A percentile compares a stretch with the other conserved stretches of the same genome.
These are phyloP conservation scores for Galendromus occidentalis DNA, from an alignment of 1,140 invertebrate species.

Conservation along the genomic window DNA sequence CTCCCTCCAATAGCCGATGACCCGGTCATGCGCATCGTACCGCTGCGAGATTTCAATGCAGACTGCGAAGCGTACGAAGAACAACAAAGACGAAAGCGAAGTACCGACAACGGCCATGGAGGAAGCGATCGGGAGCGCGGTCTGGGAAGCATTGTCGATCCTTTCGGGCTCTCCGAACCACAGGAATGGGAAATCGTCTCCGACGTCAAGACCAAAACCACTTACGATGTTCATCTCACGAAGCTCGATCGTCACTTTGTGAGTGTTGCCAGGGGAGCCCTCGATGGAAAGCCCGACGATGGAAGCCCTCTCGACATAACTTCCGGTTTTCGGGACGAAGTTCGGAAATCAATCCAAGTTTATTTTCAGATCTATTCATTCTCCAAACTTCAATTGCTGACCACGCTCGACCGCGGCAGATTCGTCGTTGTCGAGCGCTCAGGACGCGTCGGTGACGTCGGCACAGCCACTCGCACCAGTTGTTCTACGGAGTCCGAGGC, in stretches of 20 bases:
- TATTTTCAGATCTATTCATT: not conserved
- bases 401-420: not conserved
- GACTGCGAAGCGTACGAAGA: conserved; percentile 23
- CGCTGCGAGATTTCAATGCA: conserved; percentile 19
- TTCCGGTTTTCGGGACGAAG: too few relatives aligned
- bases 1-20: conserved; percentile 2
- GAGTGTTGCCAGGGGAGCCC: too few relatives aligned
- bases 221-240: not conserved
- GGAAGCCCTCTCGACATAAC: too few relatives aligned
- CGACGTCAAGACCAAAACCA: not conserved
- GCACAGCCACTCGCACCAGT: not conserved
- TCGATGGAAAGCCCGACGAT: too few relatives aligned
- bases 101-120: conserved; percentile 18
- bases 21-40: conserved; percentile 8
- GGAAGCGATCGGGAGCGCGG: conserved; percentile 18
- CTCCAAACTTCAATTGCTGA: conserved; percentile 1
- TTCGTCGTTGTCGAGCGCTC: not conserved
- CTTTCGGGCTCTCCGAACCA: conserved; percentile 2
- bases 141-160: conserved; percentile 18
- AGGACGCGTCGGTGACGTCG: not conserved
- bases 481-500: not conserved
- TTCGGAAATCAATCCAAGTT: too few relatives aligned
- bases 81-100: conserved; percentile 19
- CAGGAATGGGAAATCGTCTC: conserved; percentile 6
- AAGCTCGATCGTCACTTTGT: not conserved